phyloP scores from a whole-genome alignment of 2,888 invertebrate genomes.

The Caenorhabditis wallacei region DNA sequence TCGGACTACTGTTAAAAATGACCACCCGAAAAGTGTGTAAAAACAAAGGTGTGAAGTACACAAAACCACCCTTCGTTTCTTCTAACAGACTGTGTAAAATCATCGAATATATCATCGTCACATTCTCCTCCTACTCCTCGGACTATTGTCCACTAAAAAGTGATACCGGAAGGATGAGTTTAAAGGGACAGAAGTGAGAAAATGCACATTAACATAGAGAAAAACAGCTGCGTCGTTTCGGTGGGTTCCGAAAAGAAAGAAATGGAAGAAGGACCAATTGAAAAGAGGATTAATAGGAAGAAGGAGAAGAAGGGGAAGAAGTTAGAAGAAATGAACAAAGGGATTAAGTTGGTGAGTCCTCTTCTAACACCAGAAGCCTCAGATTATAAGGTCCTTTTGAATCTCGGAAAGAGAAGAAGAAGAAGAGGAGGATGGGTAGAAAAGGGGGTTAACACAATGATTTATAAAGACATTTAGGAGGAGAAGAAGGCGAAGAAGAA shows the following conservation, averaged over 20 bases:
- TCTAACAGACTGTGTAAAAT: background rate
- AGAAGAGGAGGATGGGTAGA: background rate
- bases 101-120: conserved; percentile 25
- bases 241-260: background rate
- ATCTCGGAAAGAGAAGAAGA: background rate
- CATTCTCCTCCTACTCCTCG: background rate
- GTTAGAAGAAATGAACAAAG: conserved; percentile 16
- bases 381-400: conserved; percentile 32
- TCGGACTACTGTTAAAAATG: no score
- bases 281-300: conserved; percentile 14
- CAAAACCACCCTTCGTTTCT: background rate
- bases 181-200: conserved; percentile 33
- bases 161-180: background rate
- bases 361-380: background rate
- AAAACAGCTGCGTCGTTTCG: conserved; percentile 37
- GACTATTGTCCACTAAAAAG: background rate
- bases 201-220: conserved; percentile 45
- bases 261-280: background rate
- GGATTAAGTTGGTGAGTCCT: conserved; percentile 8
- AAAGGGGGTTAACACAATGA: conserved; percentile 35
- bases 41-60: background rate
- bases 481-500: background rate
- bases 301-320: background rate
- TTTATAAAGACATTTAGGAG: conserved; percentile 26
- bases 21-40: no score